Base-by-base conservation (phyloP, 2,797 vertebrate species). In the Peromyscus attwateri region DNA sequence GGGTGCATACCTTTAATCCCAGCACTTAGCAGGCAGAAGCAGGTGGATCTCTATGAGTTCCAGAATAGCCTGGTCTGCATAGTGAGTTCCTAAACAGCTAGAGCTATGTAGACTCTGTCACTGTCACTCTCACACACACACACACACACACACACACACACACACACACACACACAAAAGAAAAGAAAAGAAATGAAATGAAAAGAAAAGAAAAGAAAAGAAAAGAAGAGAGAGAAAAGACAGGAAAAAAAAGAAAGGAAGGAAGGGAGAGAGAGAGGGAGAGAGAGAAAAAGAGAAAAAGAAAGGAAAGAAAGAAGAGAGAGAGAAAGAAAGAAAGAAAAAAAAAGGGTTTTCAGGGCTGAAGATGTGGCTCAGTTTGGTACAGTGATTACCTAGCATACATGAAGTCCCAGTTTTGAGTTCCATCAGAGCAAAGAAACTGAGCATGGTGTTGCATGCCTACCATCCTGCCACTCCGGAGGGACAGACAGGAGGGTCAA, bases 251-350 rank as follows among this genome's bases (percentile, higher is more conserved):
- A 73, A 13, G 13, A 13, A 34, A 34, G 64, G 2, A 14, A 34
- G 31, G 3, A 2, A 16, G 31, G 17, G 2, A 11, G 12, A 43
- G 13, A 14, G 13, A 25, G 19, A 21, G 17, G 8, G 21, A 3
- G 70, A 23, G 9, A 2, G 19, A 37, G 17, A 21, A 4, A 23
- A 40, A 12, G 10, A 21, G 25, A 3, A 29, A 11, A 66, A 5
- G 27, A 11, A 66, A 1, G 64, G 2, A 68, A 6, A 29, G 2
- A 68, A 6, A 3, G 2, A 68, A 1, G 64, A 13, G 31, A 31
- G 64, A 12, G 10, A 29, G 64, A 12, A 29, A 29, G 64, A 12
- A 29, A 29, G 62, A 10, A 19, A 80, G 5, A 27, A 46, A 46
- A 25, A 13, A 40, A 76, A 37, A 14, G 6, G 16, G 60, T 66